Conservation (phyloP, 2,888 invertebrate genomes). For the Hymenopus coronatus region DNA sequence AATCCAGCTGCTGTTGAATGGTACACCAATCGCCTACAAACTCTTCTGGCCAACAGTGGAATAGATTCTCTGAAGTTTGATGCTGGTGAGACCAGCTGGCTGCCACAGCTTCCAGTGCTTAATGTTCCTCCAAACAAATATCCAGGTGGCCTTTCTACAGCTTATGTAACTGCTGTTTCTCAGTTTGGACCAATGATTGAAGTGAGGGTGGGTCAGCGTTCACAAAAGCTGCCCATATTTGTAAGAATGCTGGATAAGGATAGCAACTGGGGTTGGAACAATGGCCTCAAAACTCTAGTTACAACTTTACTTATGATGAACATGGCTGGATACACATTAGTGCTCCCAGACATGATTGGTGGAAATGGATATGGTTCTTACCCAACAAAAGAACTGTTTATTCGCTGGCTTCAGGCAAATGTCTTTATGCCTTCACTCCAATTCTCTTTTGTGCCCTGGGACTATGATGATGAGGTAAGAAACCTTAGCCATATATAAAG, state of each 20-base stretch:
- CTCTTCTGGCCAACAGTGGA: conserved; percentile 57
- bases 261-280: conserved; percentile 63
- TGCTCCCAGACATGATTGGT: conserved; percentile 78
- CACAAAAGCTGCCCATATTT: conserved; percentile 68
- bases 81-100: conserved; percentile 72
- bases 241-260: conserved; percentile 78
- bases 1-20: conserved; percentile 60
- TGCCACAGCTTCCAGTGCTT: conserved; percentile 43
- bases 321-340: conserved; percentile 66
- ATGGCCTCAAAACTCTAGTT: conserved; percentile 69
- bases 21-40: conserved; percentile 40
- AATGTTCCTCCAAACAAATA: background rate
- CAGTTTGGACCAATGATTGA: conserved; percentile 64
- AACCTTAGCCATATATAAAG: no score
- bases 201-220: conserved; percentile 66
- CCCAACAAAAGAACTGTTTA: conserved; percentile 63
- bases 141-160: conserved; percentile 15
- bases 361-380: conserved; percentile 62
- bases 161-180: conserved; percentile 56
- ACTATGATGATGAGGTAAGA: conserved; percentile 58
- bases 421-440: conserved; percentile 77
- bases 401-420: conserved; percentile 76
- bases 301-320: conserved; percentile 66
- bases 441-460: conserved; percentile 79
- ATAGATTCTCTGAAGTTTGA: conserved; percentile 79